Conservation (phyloP, 2,797 vertebrate genomes). For the Ibycter americanus region DNA sequence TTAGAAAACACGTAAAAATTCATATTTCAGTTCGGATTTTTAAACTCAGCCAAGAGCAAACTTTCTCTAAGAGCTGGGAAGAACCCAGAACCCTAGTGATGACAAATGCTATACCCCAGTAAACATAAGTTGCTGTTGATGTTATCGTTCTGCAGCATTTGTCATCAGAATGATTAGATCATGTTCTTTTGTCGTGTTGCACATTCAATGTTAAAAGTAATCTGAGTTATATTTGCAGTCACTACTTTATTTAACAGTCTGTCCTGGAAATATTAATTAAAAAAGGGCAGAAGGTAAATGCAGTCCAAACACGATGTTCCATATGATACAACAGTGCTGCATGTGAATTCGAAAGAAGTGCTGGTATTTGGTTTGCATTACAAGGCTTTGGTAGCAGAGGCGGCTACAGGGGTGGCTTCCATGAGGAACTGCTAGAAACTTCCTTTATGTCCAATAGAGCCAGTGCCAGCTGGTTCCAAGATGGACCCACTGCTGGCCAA, state of each 20-base stretch:
- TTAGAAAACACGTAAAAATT: not conserved
- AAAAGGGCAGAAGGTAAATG: not conserved
- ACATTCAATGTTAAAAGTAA: not conserved
- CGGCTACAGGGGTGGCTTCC: not conserved
- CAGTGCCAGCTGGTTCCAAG: too few species aligned
- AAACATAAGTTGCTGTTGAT: not conserved
- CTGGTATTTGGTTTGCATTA: not conserved
- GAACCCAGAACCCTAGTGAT: not conserved
- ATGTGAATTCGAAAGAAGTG: not conserved
- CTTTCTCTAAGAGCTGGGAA: not conserved
- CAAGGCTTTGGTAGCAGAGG: not conserved
- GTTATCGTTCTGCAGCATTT: not conserved
- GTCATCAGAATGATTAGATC: not conserved
- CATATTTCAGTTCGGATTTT: not conserved
- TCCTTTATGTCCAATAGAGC: too few species aligned
- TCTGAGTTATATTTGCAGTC: not conserved
- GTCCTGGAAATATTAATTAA: not conserved
- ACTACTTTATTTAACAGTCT: not conserved
- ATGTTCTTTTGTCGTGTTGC: not conserved
- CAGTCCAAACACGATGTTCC: not conserved
- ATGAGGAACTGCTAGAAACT: not conserved
- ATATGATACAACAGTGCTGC: not conserved
- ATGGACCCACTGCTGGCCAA: not conserved
- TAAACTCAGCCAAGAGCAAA: not conserved
- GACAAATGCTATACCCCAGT: not conserved